Conservation (phyloP, 2,888 invertebrate genomes). For the Leptopterna dolabrata region DNA sequence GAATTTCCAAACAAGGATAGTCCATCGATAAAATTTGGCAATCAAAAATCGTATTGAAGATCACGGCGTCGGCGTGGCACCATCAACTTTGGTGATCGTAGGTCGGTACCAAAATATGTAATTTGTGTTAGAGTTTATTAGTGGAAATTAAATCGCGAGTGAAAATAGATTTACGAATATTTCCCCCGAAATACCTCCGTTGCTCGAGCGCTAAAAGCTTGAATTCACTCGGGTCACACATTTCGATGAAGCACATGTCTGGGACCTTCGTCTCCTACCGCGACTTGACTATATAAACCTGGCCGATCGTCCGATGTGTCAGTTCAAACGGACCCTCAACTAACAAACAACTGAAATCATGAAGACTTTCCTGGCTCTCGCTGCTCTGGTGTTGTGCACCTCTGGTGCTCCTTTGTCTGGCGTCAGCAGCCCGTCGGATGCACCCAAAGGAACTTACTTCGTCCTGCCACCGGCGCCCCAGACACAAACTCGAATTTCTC, state of each 20-base stretch:
- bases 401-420: background rate
- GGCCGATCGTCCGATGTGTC: background rate
- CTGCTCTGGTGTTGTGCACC: constrained; percentile 8
- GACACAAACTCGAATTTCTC: background rate
- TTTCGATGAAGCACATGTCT: background rate
- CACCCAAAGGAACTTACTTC: background rate
- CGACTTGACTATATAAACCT: constrained; percentile 3
- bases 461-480: background rate
- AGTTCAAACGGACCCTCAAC: background rate
- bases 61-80: no score
- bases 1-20: no score
- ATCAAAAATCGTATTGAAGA: no score
- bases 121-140: no score
- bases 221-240: background rate
- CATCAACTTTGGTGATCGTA: no score
- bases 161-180: no score
- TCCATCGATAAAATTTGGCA: no score
- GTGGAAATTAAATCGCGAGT: no score
- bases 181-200: background rate
- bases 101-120: no score
- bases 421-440: background rate
- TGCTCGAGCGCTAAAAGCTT: background rate
- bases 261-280: background rate
- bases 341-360: background rate
- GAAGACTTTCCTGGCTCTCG: constrained; percentile 26